phyloP scores from a whole-genome alignment of 2,888 invertebrate species.

The Odontocolon sp. region DNA sequence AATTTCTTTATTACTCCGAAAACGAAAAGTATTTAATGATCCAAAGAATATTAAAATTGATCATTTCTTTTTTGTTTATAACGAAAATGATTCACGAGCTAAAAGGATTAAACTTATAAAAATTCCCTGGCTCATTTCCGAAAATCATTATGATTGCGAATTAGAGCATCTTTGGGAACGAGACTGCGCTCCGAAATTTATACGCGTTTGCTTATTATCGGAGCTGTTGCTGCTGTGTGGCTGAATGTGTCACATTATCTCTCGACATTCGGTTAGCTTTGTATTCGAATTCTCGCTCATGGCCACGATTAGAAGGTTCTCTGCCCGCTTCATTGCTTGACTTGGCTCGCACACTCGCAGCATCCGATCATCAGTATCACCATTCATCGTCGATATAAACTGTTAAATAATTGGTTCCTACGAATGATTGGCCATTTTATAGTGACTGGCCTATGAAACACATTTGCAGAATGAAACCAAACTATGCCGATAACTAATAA shows the following conservation, averaged over 20 bases:
- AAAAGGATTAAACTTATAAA: too few species aligned
- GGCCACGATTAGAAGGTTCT: slow-evolving; percentile 55
- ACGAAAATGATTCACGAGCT: too few species aligned
- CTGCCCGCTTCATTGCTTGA: slow-evolving; percentile 13
- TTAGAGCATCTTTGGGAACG: slow-evolving; percentile 15
- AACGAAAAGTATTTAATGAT: too few species aligned
- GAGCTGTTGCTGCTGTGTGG: neutral
- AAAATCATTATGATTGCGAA: neutral
- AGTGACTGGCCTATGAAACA: too few species aligned
- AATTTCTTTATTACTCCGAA: too few species aligned
- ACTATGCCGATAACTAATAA: too few species aligned
- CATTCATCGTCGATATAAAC: slow-evolving; percentile 7
- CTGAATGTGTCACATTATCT: slow-evolving; percentile 13
- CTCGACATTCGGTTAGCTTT: neutral
- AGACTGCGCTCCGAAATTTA: slow-evolving; percentile 8
- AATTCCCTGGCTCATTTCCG: too few species aligned
- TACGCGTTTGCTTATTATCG: neutral
- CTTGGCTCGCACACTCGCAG: slow-evolving; percentile 47
- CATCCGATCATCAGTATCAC: slow-evolving; percentile 15
- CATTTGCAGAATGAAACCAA: too few species aligned
- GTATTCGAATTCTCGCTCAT: slow-evolving; percentile 44
- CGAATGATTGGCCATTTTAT: too few species aligned
- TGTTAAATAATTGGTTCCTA: too few species aligned
- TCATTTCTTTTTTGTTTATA: too few species aligned
- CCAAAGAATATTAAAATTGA: too few species aligned